Conservation (phyloP, 2,113 vertebrate genomes). For the Coryphaenoides rupestris region DNA sequence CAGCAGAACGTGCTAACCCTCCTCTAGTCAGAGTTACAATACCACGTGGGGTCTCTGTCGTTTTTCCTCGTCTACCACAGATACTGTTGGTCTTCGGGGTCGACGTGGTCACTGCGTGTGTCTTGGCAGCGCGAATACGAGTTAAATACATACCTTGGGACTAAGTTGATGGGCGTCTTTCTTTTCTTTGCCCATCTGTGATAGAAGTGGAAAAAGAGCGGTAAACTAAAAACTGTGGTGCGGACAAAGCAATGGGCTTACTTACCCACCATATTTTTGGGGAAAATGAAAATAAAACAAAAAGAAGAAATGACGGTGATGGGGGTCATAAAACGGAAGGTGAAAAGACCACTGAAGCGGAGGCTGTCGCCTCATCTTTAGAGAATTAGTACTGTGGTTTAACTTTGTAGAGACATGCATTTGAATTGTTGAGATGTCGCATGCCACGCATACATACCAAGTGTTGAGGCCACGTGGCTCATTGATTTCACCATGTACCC, state of each 20-base stretch:
- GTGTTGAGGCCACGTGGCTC: constrained; percentile 47
- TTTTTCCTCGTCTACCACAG: constrained; percentile 82
- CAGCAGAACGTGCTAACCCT: constrained; percentile 37
- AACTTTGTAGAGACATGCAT: constrained; percentile 35
- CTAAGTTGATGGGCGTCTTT: constrained; percentile 81
- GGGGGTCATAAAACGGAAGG: background rate
- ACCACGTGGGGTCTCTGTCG: constrained; percentile 63
- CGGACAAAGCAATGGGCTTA: constrained; percentile 60
- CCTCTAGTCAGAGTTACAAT: constrained; percentile 55
- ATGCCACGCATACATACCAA: constrained; percentile 65
- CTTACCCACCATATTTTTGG: constrained; percentile 38
- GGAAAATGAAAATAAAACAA: constrained; percentile 26
- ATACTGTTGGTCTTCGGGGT: constrained; percentile 66
- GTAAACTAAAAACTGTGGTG: constrained; percentile 72
- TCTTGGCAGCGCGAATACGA: constrained; percentile 60
- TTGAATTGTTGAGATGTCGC: constrained; percentile 37
- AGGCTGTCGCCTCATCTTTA: constrained; percentile 7
- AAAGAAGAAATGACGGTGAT: constrained; percentile 29
- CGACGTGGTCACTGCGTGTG: constrained; percentile 62
- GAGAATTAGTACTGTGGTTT: constrained; percentile 10
- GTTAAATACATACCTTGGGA: constrained; percentile 78
- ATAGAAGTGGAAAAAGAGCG: constrained; percentile 83
- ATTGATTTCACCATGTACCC: constrained; percentile 53
- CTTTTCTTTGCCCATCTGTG: constrained; percentile 85
- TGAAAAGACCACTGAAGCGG: constrained; percentile 31